phyloP scores from a whole-genome alignment of 2,797 vertebrate species.

The Hyperoplus lanceolatus region DNA sequence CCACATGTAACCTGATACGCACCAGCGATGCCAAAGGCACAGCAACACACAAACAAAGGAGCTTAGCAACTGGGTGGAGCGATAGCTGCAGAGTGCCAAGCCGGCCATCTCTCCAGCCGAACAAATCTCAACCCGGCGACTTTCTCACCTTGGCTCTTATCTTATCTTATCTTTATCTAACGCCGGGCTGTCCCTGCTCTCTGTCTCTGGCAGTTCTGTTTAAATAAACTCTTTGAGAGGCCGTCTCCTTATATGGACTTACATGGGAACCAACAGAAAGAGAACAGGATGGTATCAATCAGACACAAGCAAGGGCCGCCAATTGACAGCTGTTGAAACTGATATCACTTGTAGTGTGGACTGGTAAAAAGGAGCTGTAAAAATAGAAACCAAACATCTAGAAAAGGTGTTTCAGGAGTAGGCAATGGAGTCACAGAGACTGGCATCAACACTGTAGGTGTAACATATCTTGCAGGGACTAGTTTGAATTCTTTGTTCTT shows the following conservation, averaged over 20 bases:
- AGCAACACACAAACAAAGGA: slow-evolving; percentile 81
- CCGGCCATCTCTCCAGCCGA: slow-evolving; percentile 39
- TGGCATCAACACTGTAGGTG: slow-evolving; percentile 11
- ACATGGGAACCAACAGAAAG: slow-evolving; percentile 60
- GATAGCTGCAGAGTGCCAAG: slow-evolving; percentile 47
- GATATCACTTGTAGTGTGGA: slow-evolving; percentile 35
- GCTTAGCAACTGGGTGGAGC: slow-evolving; percentile 76
- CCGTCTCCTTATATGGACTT: slow-evolving; percentile 61
- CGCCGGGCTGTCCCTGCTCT: slow-evolving; percentile 64
- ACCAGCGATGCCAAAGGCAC: slow-evolving; percentile 69
- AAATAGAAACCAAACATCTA: background rate
- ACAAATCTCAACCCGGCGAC: slow-evolving; percentile 54
- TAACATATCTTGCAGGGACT: slow-evolving; percentile 3
- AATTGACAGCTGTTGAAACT: slow-evolving; percentile 40
- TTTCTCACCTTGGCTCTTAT: slow-evolving; percentile 75
- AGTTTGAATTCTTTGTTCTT: background rate
- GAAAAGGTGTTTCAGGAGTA: slow-evolving; percentile 2
- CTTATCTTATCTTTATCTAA: slow-evolving; percentile 65
- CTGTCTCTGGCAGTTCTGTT: slow-evolving; percentile 63
- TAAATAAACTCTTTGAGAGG: slow-evolving; percentile 50
- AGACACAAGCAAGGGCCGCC: slow-evolving; percentile 47
- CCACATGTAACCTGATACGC: slow-evolving; percentile 77
- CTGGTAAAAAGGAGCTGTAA: slow-evolving; percentile 21
- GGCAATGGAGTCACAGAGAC: background rate
- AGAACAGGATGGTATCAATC: slow-evolving; percentile 65